Base-by-base conservation (phyloP, 2,797 vertebrate species). In the Crocodylus rhombifer region DNA sequence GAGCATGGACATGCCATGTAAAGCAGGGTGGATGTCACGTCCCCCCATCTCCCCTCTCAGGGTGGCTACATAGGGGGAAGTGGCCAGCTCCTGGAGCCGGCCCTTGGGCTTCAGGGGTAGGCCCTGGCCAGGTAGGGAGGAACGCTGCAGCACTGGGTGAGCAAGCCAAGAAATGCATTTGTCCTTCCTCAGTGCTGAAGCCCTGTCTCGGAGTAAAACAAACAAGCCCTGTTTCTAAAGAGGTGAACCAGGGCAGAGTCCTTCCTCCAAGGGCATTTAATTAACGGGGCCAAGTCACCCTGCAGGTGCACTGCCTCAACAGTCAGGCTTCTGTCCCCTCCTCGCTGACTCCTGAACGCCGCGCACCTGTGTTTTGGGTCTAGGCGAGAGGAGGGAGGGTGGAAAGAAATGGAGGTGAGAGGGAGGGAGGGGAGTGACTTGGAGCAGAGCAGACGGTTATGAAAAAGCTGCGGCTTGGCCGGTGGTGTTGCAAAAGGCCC, bases 361-460 rank as follows among this genome's bases (percentile, higher is more conserved):
- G 14, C 21, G 79, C 56, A 25, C 42, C 57, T 17, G 13, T 0
- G 3, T 33, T 69, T 69, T 2, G 18, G 65, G 14, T 60, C 28
- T 13, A 5, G 51, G 20, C 61, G 11, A 58, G 56, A 76, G 65
- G n/a, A 55, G 36, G 30, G 56, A 79, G 42, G 42, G 25, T 28
- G 42, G 14, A 9, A 26, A 28, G 78, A 30, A 4, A 18, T 28
- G 58, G 42, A 56, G 42, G 30, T 30, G 36, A 2, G 67, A 4
- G 14, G 28, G 14, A 80, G 63, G 14, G 30, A 21, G 30, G 65
- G 65, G 82, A 74, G 55, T 26, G 30, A 79, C 56, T 58, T 6
- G 1, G 36, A 18, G 36, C 64, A 67, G 16, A 17, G 3, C 30
- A 4, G 71, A 55, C 1, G 2, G 4, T 7, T 56, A 5, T 1